phyloP scores from a whole-genome alignment of 2,888 invertebrate genomes.

The Meloe dianella region DNA sequence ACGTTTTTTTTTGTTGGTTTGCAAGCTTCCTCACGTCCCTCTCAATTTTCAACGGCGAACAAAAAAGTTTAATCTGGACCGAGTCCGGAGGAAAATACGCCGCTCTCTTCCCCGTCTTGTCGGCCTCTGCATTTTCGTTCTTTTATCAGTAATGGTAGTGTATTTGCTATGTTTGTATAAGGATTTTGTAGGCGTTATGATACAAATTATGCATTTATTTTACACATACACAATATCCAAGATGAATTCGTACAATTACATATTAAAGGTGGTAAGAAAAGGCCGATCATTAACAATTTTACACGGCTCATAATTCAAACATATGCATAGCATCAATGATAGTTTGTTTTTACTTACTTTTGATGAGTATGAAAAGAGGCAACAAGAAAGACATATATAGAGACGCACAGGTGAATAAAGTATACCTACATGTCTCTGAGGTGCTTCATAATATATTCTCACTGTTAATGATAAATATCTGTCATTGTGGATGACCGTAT shows the following conservation, averaged over 20 bases:
- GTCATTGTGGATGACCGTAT: neutral
- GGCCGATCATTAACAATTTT: neutral
- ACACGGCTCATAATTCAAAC: conserved; percentile 4
- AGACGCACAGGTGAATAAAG: neutral
- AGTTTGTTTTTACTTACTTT: neutral
- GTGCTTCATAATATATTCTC: neutral
- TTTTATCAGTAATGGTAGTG: neutral
- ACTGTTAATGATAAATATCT: neutral
- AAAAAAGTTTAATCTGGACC: too few relatives aligned
- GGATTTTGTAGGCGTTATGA: neutral
- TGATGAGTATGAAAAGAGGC: neutral
- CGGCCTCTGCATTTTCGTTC: too few relatives aligned
- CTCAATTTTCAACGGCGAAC: too few relatives aligned
- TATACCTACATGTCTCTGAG: neutral
- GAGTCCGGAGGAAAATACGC: too few relatives aligned
- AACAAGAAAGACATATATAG: neutral
- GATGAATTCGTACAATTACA: neutral
- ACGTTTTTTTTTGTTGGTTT: too few relatives aligned
- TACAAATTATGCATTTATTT: neutral
- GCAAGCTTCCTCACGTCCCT: too few relatives aligned
- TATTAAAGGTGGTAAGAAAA: neutral
- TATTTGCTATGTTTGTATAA: neutral
- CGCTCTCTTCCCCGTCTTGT: too few relatives aligned
- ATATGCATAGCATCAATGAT: neutral
- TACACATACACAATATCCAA: neutral